Percentiles rank a stretch among this genome's conserved stretches.
These are phyloP conservation scores for Phania funesta DNA, from an alignment of 2,888 invertebrate genomes.

Conservation along the genomic window DNA sequence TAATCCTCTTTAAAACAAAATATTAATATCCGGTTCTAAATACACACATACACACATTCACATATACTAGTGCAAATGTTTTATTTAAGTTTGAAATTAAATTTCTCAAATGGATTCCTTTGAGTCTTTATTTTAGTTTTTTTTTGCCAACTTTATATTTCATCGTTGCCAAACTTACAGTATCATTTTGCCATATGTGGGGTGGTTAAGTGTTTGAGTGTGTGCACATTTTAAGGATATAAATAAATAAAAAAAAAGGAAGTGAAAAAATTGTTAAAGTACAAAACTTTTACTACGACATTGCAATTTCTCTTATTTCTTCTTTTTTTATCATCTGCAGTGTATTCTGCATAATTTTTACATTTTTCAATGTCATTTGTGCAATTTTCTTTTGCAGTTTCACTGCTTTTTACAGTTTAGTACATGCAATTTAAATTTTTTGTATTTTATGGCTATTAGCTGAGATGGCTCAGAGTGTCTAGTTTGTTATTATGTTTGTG, in stretches of 20 bases:
- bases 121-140: slow-evolving; percentile 13
- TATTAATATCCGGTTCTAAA: slow-evolving; percentile 52
- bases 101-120: slow-evolving; percentile 51
- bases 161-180: slow-evolving; percentile 59
- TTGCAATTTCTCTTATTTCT: slow-evolving; percentile 49
- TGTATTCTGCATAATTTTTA: slow-evolving; percentile 78
- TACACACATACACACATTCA: not conserved
- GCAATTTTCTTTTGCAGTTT: slow-evolving; percentile 62
- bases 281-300: slow-evolving; percentile 60
- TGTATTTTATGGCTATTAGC: not conserved
- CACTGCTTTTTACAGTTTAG: slow-evolving; percentile 50
- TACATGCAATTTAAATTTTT: slow-evolving; percentile 26
- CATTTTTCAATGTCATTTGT: slow-evolving; percentile 79
- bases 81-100: slow-evolving; percentile 58
- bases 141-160: slow-evolving; percentile 43
- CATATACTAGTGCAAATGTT: slow-evolving; percentile 30
- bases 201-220: slow-evolving; percentile 7
- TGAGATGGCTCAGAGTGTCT: slow-evolving; percentile 1
- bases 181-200: slow-evolving; percentile 49
- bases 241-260: slow-evolving; percentile 49
- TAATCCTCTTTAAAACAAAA: slow-evolving; percentile 45
- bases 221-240: slow-evolving; percentile 34
- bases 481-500: slow-evolving; percentile 2
- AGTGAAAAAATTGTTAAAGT: slow-evolving; percentile 54
- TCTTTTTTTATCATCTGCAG: slow-evolving; percentile 53